Percentiles rank a stretch among this genome's conserved stretches.
Conservation (phyloP, 92 coral and sea anemone species). For the Paragorgia papillata region DNA sequence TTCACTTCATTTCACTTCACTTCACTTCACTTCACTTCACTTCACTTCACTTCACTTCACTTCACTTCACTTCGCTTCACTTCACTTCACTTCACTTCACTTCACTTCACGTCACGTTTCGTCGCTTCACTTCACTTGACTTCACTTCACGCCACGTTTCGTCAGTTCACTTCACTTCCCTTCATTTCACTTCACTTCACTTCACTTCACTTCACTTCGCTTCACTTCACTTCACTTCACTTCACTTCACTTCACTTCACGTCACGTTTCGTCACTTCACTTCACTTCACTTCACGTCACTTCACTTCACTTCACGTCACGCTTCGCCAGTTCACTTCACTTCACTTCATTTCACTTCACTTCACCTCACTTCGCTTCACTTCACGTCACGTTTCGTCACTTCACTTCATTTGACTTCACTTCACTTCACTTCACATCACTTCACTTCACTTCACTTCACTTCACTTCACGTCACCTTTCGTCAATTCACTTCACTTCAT, state of each 20-base stretch:
- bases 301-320: no score
- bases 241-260: not conserved
- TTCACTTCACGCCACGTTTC: not conserved
- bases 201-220: not conserved
- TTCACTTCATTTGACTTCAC: not conserved
- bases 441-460: not conserved
- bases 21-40: not conserved
- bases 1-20: not conserved
- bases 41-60: not conserved
- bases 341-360: not conserved
- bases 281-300: not conserved
- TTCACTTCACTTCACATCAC: not conserved
- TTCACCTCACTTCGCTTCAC: not conserved
- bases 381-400: not conserved
- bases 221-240: not conserved
- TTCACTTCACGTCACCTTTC: no score
- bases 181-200: slow-evolving; percentile 52
- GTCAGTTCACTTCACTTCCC: not conserved
- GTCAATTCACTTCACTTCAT: not conserved
- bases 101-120: not conserved
- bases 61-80: not conserved
- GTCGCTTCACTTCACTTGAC: not conserved
- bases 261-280: not conserved
- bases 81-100: not conserved
- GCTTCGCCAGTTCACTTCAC: no score